A percentile compares a stretch with the other conserved stretches of the same genome.
phyloP scores from a whole-genome alignment of 2,113 vertebrate species.

The Tilapia sparmanii region DNA sequence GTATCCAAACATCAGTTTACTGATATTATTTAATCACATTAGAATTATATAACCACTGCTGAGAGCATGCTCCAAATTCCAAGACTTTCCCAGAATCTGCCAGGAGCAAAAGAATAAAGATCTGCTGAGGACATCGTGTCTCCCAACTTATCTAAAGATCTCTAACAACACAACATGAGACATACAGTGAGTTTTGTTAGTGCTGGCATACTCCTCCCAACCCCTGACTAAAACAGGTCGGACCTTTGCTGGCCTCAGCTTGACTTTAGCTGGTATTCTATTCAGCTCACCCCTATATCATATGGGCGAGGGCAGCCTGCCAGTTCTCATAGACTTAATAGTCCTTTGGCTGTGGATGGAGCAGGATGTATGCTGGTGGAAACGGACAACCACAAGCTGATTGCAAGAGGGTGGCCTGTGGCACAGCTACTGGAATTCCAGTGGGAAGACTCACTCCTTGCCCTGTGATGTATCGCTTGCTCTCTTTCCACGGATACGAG shows the following conservation, averaged over 20 bases:
- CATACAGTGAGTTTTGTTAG: background rate
- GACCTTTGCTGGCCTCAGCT: constrained; percentile 25
- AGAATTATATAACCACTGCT: constrained; percentile 4
- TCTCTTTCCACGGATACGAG: constrained; percentile 18
- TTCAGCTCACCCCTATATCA: constrained; percentile 19
- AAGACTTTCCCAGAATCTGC: background rate
- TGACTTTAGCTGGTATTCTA: constrained; percentile 21
- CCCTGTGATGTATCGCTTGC: constrained; percentile 26
- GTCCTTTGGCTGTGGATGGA: constrained; percentile 34
- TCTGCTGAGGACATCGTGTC: background rate
- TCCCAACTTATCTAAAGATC: background rate
- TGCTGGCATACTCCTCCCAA: background rate
- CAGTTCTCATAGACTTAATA: constrained; percentile 50
- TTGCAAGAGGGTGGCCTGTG: constrained; percentile 48
- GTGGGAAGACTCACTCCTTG: constrained; percentile 28
- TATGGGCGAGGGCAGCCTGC: constrained; percentile 28
- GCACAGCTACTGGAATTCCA: constrained; percentile 46
- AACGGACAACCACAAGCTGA: constrained; percentile 52
- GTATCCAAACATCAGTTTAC: constrained; percentile 23
- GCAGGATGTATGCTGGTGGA: constrained; percentile 40
- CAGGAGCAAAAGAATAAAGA: constrained; percentile 3
- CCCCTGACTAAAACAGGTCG: background rate
- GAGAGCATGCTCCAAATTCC: constrained; percentile 44
- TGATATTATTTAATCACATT: background rate
- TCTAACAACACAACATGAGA: background rate